Base-by-base conservation (phyloP, 2,797 vertebrate genomes). In the Amazona ochrocephala region DNA sequence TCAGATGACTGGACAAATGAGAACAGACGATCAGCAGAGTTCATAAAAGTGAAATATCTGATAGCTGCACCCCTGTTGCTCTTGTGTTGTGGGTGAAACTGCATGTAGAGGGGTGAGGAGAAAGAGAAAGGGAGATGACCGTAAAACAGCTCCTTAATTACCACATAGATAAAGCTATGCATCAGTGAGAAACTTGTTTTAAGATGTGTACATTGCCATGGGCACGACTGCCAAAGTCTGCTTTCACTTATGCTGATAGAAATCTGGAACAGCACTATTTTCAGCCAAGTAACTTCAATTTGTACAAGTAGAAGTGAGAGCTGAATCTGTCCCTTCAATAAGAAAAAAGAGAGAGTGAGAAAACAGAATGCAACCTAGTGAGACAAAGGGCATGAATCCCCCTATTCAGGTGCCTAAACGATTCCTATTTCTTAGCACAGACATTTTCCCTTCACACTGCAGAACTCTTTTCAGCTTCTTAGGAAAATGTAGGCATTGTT, bases 11-110 rank as follows among this genome's bases (percentile, higher is more conserved):
- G 87, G 93, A 93, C 79, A 94, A 92, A 94, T 94, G 95, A 88
- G 87, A 64, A 90, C 65, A 93, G 87, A 95, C 92, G 91, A 96
- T 90, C 71, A 47, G 45, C 51, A 22, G 54, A 96, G 89, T 96
- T 94, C 89, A 94, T 94, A 84, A 94, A 96, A 93, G 83, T 95
- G 90, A 97, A 96, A 71, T 79, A 77, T 88, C 91, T 91, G 56
- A 81, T 53, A 85, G 70, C 70, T 89, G 26, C 54, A 89, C 58
- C 76, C 42, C 76, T 60, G 23, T 66, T 89, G 79, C 81, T 91
- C 85, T 75, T 6, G 1, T 89, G 79, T 45, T 70, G 62, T 56
- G 71, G 80, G 80, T 81, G 85, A 96, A 96, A 81, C 87, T 90
- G 70, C 79, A 96, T 65, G 80, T 67, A 62, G 62, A 73, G 32